Conservation (phyloP, 2,888 invertebrate species). For the Noctua janthina region DNA sequence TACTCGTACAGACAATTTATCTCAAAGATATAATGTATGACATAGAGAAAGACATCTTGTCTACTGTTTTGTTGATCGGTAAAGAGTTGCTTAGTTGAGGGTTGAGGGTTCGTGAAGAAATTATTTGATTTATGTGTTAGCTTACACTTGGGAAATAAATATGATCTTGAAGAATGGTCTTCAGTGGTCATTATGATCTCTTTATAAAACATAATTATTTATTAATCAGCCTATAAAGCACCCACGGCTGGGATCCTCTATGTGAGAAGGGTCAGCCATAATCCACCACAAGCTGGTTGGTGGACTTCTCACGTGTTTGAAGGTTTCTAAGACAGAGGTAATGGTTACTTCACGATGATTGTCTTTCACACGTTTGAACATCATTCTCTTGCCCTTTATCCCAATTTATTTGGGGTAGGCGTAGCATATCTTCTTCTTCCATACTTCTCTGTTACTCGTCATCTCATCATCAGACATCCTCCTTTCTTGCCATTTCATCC, state of each 20-base stretch:
- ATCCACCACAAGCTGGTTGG: not conserved
- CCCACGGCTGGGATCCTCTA: not conserved
- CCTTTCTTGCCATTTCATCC: too few species aligned
- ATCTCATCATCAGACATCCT: too few species aligned
- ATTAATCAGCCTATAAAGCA: not conserved
- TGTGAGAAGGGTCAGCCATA: not conserved
- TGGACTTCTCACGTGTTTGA: not conserved
- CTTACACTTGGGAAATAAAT: not conserved
- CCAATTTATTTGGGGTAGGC: too few species aligned
- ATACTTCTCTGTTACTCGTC: too few species aligned
- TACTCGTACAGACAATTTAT: conserved; percentile 30
- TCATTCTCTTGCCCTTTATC: too few species aligned
- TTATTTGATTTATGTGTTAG: not conserved
- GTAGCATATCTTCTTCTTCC: too few species aligned
- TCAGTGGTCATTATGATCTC: not conserved
- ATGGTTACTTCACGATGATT: not conserved
- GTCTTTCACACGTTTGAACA: not conserved
- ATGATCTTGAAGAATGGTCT: not conserved
- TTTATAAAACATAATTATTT: too few species aligned
- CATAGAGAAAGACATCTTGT: conserved; percentile 8
- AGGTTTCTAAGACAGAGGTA: not conserved
- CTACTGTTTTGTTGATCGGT: not conserved
- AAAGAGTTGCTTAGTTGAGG: not conserved
- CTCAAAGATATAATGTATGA: conserved; percentile 26
- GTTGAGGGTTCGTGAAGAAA: not conserved